phyloP scores from a whole-genome alignment of 1,140 invertebrate genomes.

The Phocides pigmalion region DNA sequence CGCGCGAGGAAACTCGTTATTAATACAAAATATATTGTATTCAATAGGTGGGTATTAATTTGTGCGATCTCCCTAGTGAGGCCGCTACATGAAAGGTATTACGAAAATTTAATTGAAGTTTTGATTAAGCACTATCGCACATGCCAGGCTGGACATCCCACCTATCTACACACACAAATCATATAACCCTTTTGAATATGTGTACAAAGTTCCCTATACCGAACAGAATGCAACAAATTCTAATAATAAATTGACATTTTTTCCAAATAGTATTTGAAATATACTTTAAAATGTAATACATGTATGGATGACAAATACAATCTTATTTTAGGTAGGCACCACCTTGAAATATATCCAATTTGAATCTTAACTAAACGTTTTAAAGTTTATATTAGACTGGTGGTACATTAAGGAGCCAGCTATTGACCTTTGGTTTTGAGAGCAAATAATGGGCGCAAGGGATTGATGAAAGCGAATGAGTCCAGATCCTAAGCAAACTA shows the following conservation, averaged over 20 bases:
- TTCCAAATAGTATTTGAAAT: not conserved
- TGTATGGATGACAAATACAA: not conserved
- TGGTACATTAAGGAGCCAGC: slow-evolving; percentile 5
- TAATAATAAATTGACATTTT: too few species aligned
- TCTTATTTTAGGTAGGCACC: not conserved
- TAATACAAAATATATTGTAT: not conserved
- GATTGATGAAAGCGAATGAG: slow-evolving; percentile 70
- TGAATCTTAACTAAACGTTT: not conserved
- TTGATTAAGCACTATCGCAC: slow-evolving; percentile 70
- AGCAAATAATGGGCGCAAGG: slow-evolving; percentile 71
- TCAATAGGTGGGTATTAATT: slow-evolving; percentile 53
- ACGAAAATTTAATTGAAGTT: slow-evolving; percentile 76
- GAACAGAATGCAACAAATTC: not conserved
- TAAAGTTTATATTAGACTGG: slow-evolving; percentile 6
- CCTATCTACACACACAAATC: slow-evolving; percentile 20
- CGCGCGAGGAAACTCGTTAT: too few species aligned
- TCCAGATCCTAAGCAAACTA: slow-evolving; percentile 73
- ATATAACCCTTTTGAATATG: not conserved
- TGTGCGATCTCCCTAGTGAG: slow-evolving; percentile 49
- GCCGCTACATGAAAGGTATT: slow-evolving; percentile 59
- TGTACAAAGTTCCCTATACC: not conserved
- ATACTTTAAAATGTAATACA: not conserved
- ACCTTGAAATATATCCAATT: not conserved
- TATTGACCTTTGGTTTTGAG: slow-evolving; percentile 50
- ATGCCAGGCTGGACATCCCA: slow-evolving; percentile 40